Evolutionary conservation across 2,113 vertebrate species (phyloP), one percentile per base, ranked within the genome.

Genomic region (Tetrax tetrax): DNA sequence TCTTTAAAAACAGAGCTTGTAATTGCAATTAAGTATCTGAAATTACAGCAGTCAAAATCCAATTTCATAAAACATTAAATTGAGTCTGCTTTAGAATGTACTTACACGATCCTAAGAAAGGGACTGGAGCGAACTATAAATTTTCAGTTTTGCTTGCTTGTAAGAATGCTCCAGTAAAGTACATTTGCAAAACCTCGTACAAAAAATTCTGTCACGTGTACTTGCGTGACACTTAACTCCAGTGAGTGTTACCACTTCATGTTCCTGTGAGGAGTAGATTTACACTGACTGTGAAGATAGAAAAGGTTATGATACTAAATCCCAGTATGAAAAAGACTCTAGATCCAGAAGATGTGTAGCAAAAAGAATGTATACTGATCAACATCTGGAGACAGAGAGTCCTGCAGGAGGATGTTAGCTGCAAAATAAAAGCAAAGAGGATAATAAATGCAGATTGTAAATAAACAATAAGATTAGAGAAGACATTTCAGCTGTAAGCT

Each of bases 41-140:
- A 96, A 95, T 97, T 87, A 87, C 79, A 96, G 87, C 94, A 87
- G 87, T 82, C 22, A 12, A 83, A 97, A 95, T 90, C 81, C 87
- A 86, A 59, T 97, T 93, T 84, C 88, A 95, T 96, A 68, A 97
- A 95, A 47, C 60, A 90, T 95, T 84, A 89, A n/a, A 76, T 69
- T 83, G 94, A 95, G 89, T 86, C 90, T 85, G 76, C 61, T 37
- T 76, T 92, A 41, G 82, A 89, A 88, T 78, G 80, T 95, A 82
- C 88, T 95, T 89, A 64, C 54, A 82, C 89, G 87, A 86, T 50
- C 20, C 68, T 72, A 68, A 83, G 90, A 77, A 89, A 94, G 85
- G 54, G 57, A 80, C 50, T 59, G 41, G 65, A 89, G 74, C 3
- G 41, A 86, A n/a, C 45, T 59, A n/a, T 14, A 19, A 56, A 69